Evolutionary conservation across 2,113 vertebrate genomes (phyloP).

Genomic region (Erythrocercus mccallii): DNA sequence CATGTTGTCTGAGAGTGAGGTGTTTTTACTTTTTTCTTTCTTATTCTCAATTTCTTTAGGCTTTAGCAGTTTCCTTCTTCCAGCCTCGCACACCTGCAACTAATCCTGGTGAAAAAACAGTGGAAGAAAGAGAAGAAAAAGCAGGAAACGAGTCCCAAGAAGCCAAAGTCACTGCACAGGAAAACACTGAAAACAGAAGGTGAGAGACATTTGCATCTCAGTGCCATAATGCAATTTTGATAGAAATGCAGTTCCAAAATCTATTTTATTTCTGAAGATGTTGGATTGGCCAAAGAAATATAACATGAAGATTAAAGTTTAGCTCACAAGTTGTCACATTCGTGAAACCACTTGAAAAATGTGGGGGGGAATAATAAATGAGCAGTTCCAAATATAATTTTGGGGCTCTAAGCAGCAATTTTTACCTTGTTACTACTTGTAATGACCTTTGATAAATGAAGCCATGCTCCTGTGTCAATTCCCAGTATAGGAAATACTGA

Average conservation of each 20-base stretch:
- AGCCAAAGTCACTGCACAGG: slow-evolving; percentile 39
- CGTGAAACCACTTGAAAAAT: background rate
- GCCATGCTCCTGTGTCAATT: background rate
- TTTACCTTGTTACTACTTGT: background rate
- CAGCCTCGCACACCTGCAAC: slow-evolving; percentile 67
- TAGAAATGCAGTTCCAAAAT: background rate
- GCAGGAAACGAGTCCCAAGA: background rate
- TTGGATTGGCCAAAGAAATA: background rate
- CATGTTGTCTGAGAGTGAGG: background rate
- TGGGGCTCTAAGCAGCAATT: background rate
- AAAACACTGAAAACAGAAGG: slow-evolving; percentile 79
- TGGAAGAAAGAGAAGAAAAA: slow-evolving; percentile 62
- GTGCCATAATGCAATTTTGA: background rate
- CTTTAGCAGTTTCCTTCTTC: slow-evolving; percentile 81
- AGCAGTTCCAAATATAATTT: background rate
- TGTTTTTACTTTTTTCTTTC: background rate
- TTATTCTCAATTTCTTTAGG: slow-evolving; percentile 3
- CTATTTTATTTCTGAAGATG: background rate
- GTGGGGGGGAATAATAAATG: background rate
- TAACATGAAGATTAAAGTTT: background rate
- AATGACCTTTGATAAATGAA: background rate
- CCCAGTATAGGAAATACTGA: background rate
- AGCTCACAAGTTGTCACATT: background rate
- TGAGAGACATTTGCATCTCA: slow-evolving; percentile 24
- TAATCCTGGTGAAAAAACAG: slow-evolving; percentile 66